Percentiles rank a stretch among this genome's conserved stretches.
These are phyloP conservation scores for Pollenia labialis DNA, from an alignment of 2,888 invertebrate species.

Conservation along the genomic window DNA sequence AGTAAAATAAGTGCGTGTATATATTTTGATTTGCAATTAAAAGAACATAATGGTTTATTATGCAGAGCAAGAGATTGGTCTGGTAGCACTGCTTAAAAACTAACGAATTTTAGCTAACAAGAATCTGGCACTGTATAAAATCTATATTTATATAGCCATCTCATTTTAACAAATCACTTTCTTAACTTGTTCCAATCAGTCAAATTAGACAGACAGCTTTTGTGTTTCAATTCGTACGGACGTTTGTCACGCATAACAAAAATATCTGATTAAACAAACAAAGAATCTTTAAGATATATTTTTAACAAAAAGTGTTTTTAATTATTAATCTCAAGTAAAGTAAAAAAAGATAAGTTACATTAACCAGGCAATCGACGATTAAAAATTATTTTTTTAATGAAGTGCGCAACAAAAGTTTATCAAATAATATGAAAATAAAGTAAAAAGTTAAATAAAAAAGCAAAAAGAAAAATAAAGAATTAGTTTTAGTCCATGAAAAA, in stretches of 20 bases:
- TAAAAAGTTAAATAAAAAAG: constrained; percentile 8
- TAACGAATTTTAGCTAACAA: neutral
- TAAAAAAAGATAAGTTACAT: constrained; percentile 27
- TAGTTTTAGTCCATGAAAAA: neutral
- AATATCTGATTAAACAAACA: constrained; percentile 41
- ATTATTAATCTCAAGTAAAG: constrained; percentile 42
- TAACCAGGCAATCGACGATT: constrained; percentile 17
- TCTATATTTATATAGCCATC: neutral
- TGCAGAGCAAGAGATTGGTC: neutral
- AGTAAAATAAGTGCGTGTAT: no score
- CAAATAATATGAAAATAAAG: constrained; percentile 1
- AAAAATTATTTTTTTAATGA: neutral
- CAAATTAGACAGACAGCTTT: constrained; percentile 66
- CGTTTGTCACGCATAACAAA: constrained; percentile 40
- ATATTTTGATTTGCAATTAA: no score
- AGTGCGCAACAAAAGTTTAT: constrained; percentile 50
- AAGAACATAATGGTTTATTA: no score
- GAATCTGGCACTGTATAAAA: constrained; percentile 15
- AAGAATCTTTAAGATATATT: constrained; percentile 25
- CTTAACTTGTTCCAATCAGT: constrained; percentile 28
- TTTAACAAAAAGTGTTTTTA: constrained; percentile 27
- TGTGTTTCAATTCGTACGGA: constrained; percentile 65
- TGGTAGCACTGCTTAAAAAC: neutral
- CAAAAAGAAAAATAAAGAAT: constrained; percentile 53
- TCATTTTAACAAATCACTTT: constrained; percentile 36